Conservation (phyloP, 2,888 invertebrate genomes). For the Mimachlamys varia region DNA sequence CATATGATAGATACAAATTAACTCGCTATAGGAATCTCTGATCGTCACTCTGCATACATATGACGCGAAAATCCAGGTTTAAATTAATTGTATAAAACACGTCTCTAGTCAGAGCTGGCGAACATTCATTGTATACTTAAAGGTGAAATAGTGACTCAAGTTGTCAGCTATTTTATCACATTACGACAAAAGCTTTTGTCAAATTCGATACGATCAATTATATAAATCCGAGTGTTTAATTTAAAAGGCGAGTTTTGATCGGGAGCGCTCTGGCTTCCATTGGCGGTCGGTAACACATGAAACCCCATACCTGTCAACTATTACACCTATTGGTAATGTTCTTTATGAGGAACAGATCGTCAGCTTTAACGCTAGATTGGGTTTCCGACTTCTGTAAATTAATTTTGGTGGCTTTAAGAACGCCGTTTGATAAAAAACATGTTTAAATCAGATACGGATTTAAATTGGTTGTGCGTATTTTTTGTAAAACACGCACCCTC, state of each 20-base stretch:
- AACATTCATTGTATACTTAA: background rate
- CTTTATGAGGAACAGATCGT: background rate
- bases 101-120: background rate
- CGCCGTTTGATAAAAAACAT: background rate
- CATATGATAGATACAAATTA: too few species aligned
- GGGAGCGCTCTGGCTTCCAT: background rate
- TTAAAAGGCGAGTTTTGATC: slow-evolving; percentile 27
- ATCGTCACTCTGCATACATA: background rate
- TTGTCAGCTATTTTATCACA: slow-evolving; percentile 20
- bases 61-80: background rate
- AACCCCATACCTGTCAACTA: background rate
- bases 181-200: slow-evolving; percentile 1
- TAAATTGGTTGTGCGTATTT: background rate
- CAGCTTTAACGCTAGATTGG: slow-evolving; percentile 24
- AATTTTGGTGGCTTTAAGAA: background rate
- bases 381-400: background rate
- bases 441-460: background rate
- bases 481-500: background rate
- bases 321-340: background rate
- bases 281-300: background rate
- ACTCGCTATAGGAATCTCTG: background rate
- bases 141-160: slow-evolving; percentile 15
- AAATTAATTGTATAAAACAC: background rate
- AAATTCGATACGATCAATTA: slow-evolving; percentile 23
- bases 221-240: slow-evolving; percentile 34